phyloP scores from a whole-genome alignment of 2,888 invertebrate genomes.

The Tillus elongatus region DNA sequence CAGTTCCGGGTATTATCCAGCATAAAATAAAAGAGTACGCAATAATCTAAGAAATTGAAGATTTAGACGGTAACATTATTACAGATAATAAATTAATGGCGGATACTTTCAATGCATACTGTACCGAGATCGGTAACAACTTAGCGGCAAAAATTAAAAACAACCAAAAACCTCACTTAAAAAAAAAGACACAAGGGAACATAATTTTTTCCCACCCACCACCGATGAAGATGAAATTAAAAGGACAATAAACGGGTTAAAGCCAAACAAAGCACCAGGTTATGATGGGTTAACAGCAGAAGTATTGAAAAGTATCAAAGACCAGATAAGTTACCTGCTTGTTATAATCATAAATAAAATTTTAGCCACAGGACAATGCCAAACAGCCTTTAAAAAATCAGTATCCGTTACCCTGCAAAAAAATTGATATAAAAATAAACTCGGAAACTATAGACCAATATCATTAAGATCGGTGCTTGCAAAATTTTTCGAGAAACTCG shows the following conservation, averaged over 20 bases:
- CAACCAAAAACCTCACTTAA: no score
- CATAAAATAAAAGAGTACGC: no score
- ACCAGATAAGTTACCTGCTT: not conserved
- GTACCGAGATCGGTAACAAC: no score
- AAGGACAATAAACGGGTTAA: not conserved
- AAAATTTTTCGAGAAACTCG: not conserved
- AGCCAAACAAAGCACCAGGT: not conserved
- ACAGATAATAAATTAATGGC: no score
- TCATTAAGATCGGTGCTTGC: not conserved
- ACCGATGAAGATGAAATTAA: not conserved
- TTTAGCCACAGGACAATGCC: not conserved
- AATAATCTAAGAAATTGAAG: no score
- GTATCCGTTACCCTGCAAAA: no score
- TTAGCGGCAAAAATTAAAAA: no score
- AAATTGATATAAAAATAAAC: not conserved
- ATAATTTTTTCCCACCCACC: no score
- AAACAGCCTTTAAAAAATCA: not conserved
- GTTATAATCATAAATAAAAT: not conserved
- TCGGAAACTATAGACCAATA: not conserved
- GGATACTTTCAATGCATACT: no score
- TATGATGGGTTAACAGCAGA: not conserved
- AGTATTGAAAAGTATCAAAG: not conserved
- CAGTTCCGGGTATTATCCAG: no score
- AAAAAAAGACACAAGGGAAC: no score
- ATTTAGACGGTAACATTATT: no score